These are phyloP conservation scores for Psittacula echo DNA, from an alignment of 2,797 vertebrate species.

Conservation along the genomic window DNA sequence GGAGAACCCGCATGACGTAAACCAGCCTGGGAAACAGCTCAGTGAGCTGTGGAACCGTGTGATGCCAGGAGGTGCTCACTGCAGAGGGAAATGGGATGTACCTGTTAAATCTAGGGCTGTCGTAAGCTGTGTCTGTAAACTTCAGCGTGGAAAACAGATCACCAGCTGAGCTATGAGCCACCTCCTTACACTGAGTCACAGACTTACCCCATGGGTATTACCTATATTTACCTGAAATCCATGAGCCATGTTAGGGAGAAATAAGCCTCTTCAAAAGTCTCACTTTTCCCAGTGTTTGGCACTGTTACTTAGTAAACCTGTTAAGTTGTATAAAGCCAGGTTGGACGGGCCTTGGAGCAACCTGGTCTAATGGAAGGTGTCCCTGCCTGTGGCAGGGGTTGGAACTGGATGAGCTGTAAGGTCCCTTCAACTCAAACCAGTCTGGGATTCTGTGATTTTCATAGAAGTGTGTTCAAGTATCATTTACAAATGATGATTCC, in stretches of 20 bases:
- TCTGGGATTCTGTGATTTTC: background rate
- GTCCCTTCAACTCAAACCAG: background rate
- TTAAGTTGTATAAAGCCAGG: background rate
- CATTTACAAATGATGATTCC: rapidly evolving
- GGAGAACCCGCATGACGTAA: rapidly evolving
- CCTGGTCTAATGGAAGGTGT: background rate
- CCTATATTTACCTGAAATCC: background rate
- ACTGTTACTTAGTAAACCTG: background rate
- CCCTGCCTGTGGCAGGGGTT: background rate
- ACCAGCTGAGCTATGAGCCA: rapidly evolving
- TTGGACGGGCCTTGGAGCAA: background rate
- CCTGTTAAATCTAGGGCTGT: background rate
- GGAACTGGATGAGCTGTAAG: background rate
- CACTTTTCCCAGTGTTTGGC: background rate
- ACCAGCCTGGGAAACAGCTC: background rate
- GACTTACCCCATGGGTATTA: background rate
- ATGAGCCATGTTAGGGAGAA: background rate
- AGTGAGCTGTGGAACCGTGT: background rate
- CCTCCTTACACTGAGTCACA: background rate
- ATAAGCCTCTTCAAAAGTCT: background rate
- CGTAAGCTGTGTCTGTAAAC: background rate
- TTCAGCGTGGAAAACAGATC: background rate
- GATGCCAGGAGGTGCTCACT: background rate
- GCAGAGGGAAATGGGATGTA: background rate
- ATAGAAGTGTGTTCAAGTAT: background rate